These are phyloP conservation scores for Ctenosaura bakeri DNA, from an alignment of 2,797 vertebrate genomes.

Conservation along the genomic window DNA sequence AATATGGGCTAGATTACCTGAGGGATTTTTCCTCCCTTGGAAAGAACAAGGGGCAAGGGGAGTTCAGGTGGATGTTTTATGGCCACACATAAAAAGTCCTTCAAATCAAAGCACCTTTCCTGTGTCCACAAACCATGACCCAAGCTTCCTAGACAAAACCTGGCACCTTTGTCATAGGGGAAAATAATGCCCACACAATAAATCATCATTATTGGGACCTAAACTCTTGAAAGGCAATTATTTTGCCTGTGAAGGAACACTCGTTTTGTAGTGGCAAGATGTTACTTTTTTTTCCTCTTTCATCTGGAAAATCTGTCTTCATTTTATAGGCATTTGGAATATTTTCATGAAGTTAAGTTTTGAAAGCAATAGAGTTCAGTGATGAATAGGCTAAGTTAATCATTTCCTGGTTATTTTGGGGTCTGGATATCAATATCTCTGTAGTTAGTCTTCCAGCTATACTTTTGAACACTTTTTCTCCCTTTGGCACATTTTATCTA, in stretches of 20 bases:
- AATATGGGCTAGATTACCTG: constrained; percentile 34
- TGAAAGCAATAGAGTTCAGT: neutral
- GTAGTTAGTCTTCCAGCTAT: neutral
- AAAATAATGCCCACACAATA: constrained; percentile 40
- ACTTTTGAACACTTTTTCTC: neutral
- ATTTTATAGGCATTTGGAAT: constrained; percentile 1
- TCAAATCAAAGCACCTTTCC: neutral
- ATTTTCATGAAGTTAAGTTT: constrained; percentile 1
- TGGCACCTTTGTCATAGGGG: neutral
- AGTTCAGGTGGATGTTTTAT: constrained; percentile 9
- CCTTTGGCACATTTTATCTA: constrained; percentile 3
- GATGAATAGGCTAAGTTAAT: constrained; percentile 4
- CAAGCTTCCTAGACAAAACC: constrained; percentile 9
- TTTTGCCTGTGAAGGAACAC: constrained; percentile 10
- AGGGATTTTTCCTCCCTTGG: constrained; percentile 15
- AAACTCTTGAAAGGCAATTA: constrained; percentile 16
- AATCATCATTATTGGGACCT: neutral
- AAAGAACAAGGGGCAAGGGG: constrained; percentile 4
- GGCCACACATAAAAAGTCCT: constrained; percentile 9
- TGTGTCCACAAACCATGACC: neutral
- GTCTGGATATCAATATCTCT: neutral
- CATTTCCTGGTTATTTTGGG: neutral
- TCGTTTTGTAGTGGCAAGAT: neutral
- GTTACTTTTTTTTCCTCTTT: constrained; percentile 23
- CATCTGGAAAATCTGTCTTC: neutral